Evolutionary conservation across 2,797 vertebrate genomes (phyloP), one percentile per base, ranked within the genome.

Genomic region (Synaphobranchus kaupii): DNA sequence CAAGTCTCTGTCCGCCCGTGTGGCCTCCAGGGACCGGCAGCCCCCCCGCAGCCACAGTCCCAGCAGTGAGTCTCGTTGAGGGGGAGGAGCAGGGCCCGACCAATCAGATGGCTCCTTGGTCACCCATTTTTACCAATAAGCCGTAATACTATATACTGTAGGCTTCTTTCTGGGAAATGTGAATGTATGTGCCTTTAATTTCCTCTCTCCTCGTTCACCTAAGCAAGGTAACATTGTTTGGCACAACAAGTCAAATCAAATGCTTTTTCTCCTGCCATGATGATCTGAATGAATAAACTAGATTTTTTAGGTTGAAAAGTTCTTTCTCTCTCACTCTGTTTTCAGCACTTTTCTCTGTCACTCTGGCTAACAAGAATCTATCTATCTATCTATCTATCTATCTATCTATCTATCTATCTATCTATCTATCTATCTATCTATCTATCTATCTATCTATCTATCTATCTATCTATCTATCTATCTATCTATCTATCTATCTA

Each of bases 1-100:
- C 71, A 97, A 98, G 88, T 97, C 96, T 0, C 93, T 97, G 13
- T 96, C 97, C 3, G 95, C 96, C 68, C 95, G 96, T 31, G 96
- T 95, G 0, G 89, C 94, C 83, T 93, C 95, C 56, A 94, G 95
- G 31, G 97, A 97, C 84, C 91, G 95, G 48, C 96, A 96, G 90
- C 90, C 84, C 89, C 60, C 95, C 91, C 89, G 85, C 91, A 87
- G 91, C 90, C 85, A 94, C 87, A 92, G 86, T 82, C 88, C 91
- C 31, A 94, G 94, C 94, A 90, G 94, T 44, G 94, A 97, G 90
- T 90, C 17, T 60, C 83, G 17, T 50, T 15, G 39, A 10, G 58
- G 44, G 48, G 25, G 44, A 48, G 63, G 44, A 31, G 81, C 81
- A 17, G 48, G 28, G 48, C 50, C n/a, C 13, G 31, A n/a, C 76